Percentiles rank a stretch among this genome's conserved stretches.
phyloP scores from a whole-genome alignment of 2,888 invertebrate genomes.

The Acrobasis suavella region DNA sequence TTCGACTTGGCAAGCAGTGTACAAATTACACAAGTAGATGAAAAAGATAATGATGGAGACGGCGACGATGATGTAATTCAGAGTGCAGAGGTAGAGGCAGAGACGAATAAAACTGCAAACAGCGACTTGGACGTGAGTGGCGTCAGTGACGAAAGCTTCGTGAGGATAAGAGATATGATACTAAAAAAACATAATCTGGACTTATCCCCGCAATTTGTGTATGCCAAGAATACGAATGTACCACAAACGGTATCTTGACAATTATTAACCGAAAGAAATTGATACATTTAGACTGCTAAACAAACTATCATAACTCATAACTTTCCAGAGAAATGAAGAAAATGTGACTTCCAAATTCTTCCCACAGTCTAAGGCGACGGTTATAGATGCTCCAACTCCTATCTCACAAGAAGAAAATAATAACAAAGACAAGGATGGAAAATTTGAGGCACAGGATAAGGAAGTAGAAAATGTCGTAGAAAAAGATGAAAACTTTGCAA shows the following conservation, averaged over 20 bases:
- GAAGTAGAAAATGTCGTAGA: conserved; percentile 29
- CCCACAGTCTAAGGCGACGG: conserved; percentile 27
- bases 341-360: conserved; percentile 64
- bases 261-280: not conserved
- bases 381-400: conserved; percentile 24
- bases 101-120: conserved; percentile 40
- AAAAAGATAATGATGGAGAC: conserved; percentile 29
- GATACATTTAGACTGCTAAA: not conserved
- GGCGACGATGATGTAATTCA: conserved; percentile 24
- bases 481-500: conserved; percentile 30
- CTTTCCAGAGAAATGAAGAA: conserved; percentile 48
- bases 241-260: conserved; percentile 39
- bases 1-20: conserved; percentile 48
- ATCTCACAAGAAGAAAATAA: conserved; percentile 22
- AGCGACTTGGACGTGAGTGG: conserved; percentile 48
- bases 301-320: conserved; percentile 1
- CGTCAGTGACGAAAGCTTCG: conserved; percentile 51
- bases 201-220: conserved; percentile 66
- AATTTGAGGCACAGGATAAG: conserved; percentile 24
- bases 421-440: conserved; percentile 31
- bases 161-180: conserved; percentile 59
- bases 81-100: conserved; percentile 30
- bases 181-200: conserved; percentile 64
- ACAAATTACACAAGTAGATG: conserved; percentile 35
- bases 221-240: conserved; percentile 51